Base-by-base conservation (phyloP, 2,888 invertebrate genomes). In the Noctua janthe region DNA sequence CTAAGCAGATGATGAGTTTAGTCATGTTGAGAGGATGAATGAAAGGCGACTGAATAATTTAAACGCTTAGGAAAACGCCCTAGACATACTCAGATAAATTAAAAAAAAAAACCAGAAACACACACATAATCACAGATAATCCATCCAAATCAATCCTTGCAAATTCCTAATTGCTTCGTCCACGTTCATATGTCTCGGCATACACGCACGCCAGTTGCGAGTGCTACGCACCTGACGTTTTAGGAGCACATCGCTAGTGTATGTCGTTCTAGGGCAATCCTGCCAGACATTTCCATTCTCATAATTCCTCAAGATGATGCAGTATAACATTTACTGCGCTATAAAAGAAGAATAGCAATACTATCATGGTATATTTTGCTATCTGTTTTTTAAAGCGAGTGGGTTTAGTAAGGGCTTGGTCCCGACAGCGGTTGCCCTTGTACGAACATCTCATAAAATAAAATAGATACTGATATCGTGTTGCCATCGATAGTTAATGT, bases 371-470 rank as follows among this genome's bases (percentile, higher is more conserved):
- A 0, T 15, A 13, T 15, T 29, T n/a, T 49, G 17, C 15, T 76
- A 11, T 20, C 8, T 47, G 17, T 10, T 56, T 66, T 47, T 78
- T 20, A 51, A 54, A 29, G 3, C 20, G 39, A n/a, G 23, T 39
- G 47, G 43, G 29, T 64, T 11, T 66, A 1, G 1, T 17, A 8
- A 49, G 3, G n/a, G 49, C 23, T 43, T 80, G 39, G 13, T 17
- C 17, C 15, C 0, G 15, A 43, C 39, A 69, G 43, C 2, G 49
- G 29, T 23, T 62, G n/a, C n/a, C 54, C 35, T 71, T 64, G 20
- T 35, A 47, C 1, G 17, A 54, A 54, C 71, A 64, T 64, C 11
- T 47, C 35, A 47, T 64, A 64, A 80, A 80, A 51, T 51, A 43
- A 2, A 4, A 23, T 43, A 43, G 59, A 51, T 29, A 29, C 1